phyloP scores from a whole-genome alignment of 2,888 invertebrate genomes.

The Apamea anceps region DNA sequence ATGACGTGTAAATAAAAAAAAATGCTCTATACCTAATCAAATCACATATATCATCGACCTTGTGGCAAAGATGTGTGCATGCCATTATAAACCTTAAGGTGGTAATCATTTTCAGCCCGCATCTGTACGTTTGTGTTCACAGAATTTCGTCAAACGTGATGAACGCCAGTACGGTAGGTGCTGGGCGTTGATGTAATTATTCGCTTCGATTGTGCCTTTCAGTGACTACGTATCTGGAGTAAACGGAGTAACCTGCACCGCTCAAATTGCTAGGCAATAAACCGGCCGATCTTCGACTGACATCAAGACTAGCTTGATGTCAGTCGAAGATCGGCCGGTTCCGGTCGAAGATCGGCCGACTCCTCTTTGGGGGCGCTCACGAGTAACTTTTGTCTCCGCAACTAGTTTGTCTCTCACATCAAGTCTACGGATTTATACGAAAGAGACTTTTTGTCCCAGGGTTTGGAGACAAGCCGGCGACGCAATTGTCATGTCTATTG shows the following conservation, averaged over 20 bases:
- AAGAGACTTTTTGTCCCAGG: background rate
- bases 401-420: background rate
- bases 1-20: background rate
- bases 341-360: too few relatives aligned
- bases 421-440: too few relatives aligned
- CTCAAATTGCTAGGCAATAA: background rate
- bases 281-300: background rate
- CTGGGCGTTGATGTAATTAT: constrained; percentile 5
- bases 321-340: too few relatives aligned
- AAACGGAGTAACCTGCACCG: constrained; percentile 1
- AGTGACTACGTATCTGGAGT: background rate
- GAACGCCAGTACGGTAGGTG: too few relatives aligned
- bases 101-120: background rate
- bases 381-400: background rate
- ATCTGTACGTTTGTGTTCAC: background rate
- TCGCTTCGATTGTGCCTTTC: constrained; percentile 5
- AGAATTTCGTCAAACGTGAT: constrained; percentile 12
- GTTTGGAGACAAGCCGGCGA: background rate
- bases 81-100: background rate
- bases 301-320: background rate
- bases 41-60: background rate
- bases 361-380: background rate
- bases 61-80: background rate
- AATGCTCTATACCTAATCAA: background rate
- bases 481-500: background rate